Base-by-base conservation (phyloP, 1,140 invertebrate genomes). In the Periplaneta americana region DNA sequence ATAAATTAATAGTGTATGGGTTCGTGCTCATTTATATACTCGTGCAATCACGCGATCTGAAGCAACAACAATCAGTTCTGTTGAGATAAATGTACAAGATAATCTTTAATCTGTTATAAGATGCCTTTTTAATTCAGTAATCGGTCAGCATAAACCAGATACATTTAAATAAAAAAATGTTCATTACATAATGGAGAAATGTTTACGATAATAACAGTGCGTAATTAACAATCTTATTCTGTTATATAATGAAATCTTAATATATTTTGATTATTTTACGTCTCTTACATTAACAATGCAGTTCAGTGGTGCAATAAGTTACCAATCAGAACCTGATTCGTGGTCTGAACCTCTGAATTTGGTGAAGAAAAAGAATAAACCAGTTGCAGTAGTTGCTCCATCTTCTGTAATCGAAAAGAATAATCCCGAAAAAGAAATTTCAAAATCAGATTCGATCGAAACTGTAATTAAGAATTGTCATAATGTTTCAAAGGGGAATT, bases 301-400 rank as follows among this genome's bases (percentile, higher is more conserved):
- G 32, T 66, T 66, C 8, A 79, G 37, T 79, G 79, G 66, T 66
- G 31, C 18, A 28, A 66, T 37, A 11, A 34, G 36, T 34, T 80
- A 80, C 37, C 79, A 37, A 34, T 75, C 74, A 78, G 82, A 83
- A 28, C 35, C 77, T 36, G 83, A 84, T 48, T 36, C 34, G 34
- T 82, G 81, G 66, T 82, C 35, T 34, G 88, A 89, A 81, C 88
- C 88, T 9, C 83, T 89, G 37, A 89, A 89, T 85, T 84, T 89
- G 75, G 88, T 87, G 76, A 84, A 88, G 78, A 89, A 88, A 83
- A 89, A 82, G 28, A 48, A 88, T 83, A 88, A 88, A 85, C 89
- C 89, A 4, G 87, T 90, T 57, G 89, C 89, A 34, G 87, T 88
- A 31, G 88, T 89, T 15, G 86, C 87, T 11, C 88, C 88, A n/a